phyloP scores from a whole-genome alignment of 2,888 invertebrate genomes.

The Leptopilina drosophilae region DNA sequence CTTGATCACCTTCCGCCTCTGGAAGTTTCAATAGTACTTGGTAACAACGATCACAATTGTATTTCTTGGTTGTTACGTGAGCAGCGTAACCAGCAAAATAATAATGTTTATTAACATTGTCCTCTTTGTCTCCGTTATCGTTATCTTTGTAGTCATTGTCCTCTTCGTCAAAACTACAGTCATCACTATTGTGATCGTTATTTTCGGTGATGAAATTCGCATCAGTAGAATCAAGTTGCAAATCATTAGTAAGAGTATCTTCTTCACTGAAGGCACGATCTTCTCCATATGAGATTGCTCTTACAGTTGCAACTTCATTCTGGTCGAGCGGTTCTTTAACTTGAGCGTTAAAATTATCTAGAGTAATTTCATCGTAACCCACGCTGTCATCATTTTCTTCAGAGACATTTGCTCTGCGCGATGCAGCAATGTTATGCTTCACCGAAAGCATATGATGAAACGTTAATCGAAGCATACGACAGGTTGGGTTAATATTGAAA shows the following conservation, averaged over 20 bases:
- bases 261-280: not conserved
- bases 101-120: not conserved
- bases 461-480: not conserved
- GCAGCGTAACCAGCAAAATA: not conserved
- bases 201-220: not conserved
- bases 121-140: not conserved
- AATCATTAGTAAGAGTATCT: not conserved
- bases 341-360: not conserved
- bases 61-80: not conserved
- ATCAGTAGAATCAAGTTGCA: not conserved
- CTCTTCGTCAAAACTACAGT: not conserved
- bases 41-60: not conserved
- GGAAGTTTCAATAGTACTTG: not conserved
- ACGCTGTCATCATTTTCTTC: not conserved
- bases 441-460: constrained; percentile 14
- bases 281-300: not conserved
- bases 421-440: constrained; percentile 3
- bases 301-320: not conserved
- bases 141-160: not conserved
- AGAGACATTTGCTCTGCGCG: not conserved
- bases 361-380: not conserved
- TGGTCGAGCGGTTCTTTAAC: not conserved
- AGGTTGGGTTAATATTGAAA: not conserved
- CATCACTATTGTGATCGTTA: not conserved
- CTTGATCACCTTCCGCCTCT: not conserved